Base-by-base conservation (phyloP, 2,797 vertebrate genomes). In the Cygnus olor region DNA sequence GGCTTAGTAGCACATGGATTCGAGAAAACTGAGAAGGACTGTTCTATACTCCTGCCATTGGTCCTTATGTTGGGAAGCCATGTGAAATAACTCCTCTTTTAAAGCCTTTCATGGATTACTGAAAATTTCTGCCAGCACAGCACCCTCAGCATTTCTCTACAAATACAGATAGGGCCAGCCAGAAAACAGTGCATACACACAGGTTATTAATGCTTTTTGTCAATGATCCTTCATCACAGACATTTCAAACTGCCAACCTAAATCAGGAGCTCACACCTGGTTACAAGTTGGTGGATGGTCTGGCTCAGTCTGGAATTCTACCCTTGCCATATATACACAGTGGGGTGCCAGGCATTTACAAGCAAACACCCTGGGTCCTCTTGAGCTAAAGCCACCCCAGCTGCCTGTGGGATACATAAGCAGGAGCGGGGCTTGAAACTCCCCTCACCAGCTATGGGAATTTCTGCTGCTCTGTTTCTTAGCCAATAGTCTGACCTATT, bases 311-410 rank as follows among this genome's bases (percentile, higher is more conserved):
- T 47, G 44, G 57, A 49, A 49, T 47, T 34, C 57, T 30, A 15
- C 25, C 18, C 3, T 36, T 5, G 0, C 40, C 21, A 6, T 36
- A 6, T 36, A 14, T 6, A 15, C 53, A 53, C 25, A 24, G 22
- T 6, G 34, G 24, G 14, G 38, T 79, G 30, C 27, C 19, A 9
- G 25, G 25, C 30, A 19, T 69, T 58, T 49, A 42, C 25, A 60
- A 87, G 19, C 12, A 36, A 44, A 44, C 22, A 20, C 40, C 14
- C 7, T 25, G 34, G 49, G 11, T 42, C 14, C 24, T 18, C 58
- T n/a, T 24, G n/a, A 76, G 36, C 17, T 60, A 45, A 80, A 80
- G 45, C 32, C 80, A 14, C 12, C 30, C 32, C 19, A 64, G 27
- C 25, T 70, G 51, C 53, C 58, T 65, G 14, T 21, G 10, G 44